Evolutionary conservation across 92 coral and sea anemone species (phyloP).

Genomic region (Phenganax marumi): DNA sequence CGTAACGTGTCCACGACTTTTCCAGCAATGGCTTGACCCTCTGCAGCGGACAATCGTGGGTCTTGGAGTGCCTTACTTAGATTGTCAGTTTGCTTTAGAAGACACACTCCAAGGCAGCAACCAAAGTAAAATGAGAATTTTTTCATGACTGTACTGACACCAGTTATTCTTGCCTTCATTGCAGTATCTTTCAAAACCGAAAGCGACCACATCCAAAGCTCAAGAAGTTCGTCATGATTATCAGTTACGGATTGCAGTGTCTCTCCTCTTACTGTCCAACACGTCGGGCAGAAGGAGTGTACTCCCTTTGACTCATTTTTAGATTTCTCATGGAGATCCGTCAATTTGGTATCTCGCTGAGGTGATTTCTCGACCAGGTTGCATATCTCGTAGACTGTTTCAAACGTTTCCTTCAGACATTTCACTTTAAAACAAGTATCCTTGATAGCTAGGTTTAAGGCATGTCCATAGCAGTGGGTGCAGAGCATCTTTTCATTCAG

Average conservation of each 20-base stretch:
- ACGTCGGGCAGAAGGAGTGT: conserved; percentile 55
- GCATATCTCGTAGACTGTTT: conserved; percentile 17
- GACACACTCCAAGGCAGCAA: conserved; percentile 44
- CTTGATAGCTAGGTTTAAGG: conserved; percentile 19
- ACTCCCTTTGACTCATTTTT: conserved; percentile 56
- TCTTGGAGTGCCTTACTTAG: conserved; percentile 46
- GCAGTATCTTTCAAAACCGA: conserved; percentile 47
- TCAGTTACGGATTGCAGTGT: conserved; percentile 52
- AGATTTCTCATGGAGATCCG: conserved; percentile 23
- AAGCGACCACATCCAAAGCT: conserved; percentile 58
- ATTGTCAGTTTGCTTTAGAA: conserved; percentile 43
- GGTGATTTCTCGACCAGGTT: conserved; percentile 23
- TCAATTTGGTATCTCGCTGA: conserved; percentile 14
- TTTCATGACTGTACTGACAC: conserved; percentile 49
- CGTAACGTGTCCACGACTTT: neutral
- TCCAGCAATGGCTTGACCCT: conserved; percentile 12
- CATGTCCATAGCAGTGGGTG: conserved; percentile 25
- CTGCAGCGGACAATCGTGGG: conserved; percentile 47
- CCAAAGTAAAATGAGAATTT: conserved; percentile 55
- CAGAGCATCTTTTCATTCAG: neutral
- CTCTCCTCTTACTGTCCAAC: conserved; percentile 66
- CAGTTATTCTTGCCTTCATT: conserved; percentile 54
- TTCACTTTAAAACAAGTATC: conserved; percentile 14
- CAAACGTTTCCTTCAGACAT: conserved; percentile 17
- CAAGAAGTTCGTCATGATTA: conserved; percentile 56